Percentiles rank a stretch among this genome's conserved stretches.
These are phyloP conservation scores for Leptinotarsa defecta DNA, from an alignment of 1,140 invertebrate species.

Conservation along the genomic window DNA sequence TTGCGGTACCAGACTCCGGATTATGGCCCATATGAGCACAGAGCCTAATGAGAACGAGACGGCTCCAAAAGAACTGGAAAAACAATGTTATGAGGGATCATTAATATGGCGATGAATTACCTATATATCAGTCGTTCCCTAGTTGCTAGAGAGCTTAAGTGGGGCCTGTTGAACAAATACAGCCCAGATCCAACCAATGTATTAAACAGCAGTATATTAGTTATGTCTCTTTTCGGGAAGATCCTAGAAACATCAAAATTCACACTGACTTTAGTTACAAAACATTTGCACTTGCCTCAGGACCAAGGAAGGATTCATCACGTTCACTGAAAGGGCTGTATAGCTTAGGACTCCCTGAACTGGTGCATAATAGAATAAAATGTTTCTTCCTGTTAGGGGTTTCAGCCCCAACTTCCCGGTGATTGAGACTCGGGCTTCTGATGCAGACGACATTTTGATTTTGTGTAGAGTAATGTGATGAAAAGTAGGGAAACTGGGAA, in stretches of 20 bases:
- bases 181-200: conserved; percentile 65
- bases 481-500: not conserved
- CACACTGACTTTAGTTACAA: not conserved
- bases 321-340: conserved; percentile 66
- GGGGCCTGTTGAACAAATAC: conserved; percentile 68
- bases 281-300: conserved; percentile 57
- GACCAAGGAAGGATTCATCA: conserved; percentile 69
- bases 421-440: conserved; percentile 32
- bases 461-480: not conserved
- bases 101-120: conserved; percentile 52
- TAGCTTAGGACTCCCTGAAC: conserved; percentile 65
- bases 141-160: conserved; percentile 59
- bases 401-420: conserved; percentile 60
- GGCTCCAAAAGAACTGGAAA: conserved; percentile 65
- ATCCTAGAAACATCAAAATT: conserved; percentile 57
- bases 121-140: conserved; percentile 60
- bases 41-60: conserved; percentile 74
- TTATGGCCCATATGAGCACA: conserved; percentile 72
- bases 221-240: conserved; percentile 63
- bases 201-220: conserved; percentile 63
- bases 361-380: conserved; percentile 67
- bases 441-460: conserved; percentile 23
- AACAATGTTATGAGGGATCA: conserved; percentile 24
- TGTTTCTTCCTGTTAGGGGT: conserved; percentile 63
- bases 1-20: conserved; percentile 68